phyloP scores from a whole-genome alignment of 2,797 vertebrate species.

The Schizopygopsis malacanthus region DNA sequence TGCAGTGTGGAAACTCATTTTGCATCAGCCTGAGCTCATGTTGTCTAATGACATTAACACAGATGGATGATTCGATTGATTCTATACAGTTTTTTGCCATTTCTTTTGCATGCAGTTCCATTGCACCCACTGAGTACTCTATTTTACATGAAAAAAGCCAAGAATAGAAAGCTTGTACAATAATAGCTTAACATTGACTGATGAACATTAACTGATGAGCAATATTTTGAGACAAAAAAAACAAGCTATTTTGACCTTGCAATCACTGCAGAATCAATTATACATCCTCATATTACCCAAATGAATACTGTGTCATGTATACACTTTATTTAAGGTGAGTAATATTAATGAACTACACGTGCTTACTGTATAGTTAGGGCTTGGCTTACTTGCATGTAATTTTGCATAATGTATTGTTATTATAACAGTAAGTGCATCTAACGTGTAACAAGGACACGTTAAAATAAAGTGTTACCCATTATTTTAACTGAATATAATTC shows the following conservation, averaged over 20 bases:
- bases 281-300: conserved; percentile 59
- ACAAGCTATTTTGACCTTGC: conserved; percentile 69
- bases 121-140: not conserved
- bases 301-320: conserved; percentile 27
- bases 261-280: conserved; percentile 69
- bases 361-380: too few species aligned
- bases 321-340: not conserved
- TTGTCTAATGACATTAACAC: not conserved
- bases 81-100: not conserved
- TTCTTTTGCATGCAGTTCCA: not conserved
- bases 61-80: not conserved
- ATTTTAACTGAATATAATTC: not conserved
- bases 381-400: not conserved
- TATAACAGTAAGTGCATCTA: not conserved
- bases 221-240: not conserved
- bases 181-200: conserved; percentile 4
- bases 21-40: conserved; percentile 4
- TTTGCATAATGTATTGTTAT: not conserved
- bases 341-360: not conserved
- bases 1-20: conserved; percentile 11
- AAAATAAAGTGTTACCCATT: not conserved
- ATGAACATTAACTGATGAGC: not conserved
- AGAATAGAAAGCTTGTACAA: not conserved
- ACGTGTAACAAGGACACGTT: not conserved
- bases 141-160: not conserved